phyloP scores from a whole-genome alignment of 2,797 vertebrate species.

The Silurus lanzhouensis region DNA sequence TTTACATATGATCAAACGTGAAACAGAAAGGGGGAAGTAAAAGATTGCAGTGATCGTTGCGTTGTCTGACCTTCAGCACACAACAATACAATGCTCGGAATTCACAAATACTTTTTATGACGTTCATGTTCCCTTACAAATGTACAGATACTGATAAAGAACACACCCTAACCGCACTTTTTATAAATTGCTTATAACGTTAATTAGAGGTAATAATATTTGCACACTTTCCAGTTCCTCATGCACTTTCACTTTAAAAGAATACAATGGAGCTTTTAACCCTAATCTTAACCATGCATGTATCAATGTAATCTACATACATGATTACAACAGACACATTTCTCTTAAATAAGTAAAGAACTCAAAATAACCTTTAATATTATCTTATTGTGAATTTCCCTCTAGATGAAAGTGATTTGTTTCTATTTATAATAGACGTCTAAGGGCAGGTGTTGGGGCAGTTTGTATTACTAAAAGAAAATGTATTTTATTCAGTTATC shows the following conservation, averaged over 20 bases:
- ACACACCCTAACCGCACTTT: not conserved
- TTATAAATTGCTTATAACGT: slow-evolving; percentile 12
- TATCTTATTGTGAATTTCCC: no score
- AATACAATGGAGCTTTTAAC: not conserved
- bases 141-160: slow-evolving; percentile 19
- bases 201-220: slow-evolving; percentile 13
- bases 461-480: not conserved
- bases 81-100: slow-evolving; percentile 22
- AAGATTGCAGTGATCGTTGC: slow-evolving; percentile 27
- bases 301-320: not conserved
- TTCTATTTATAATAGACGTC: not conserved
- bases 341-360: not conserved
- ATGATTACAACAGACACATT: not conserved
- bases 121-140: slow-evolving; percentile 4
- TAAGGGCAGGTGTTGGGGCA: not conserved
- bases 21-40: slow-evolving; percentile 21
- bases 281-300: not conserved
- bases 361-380: not conserved
- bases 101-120: slow-evolving; percentile 30
- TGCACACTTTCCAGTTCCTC: not conserved
- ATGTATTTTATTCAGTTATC: not conserved
- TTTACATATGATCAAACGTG: slow-evolving; percentile 22
- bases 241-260: not conserved
- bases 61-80: slow-evolving; percentile 17
- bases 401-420: no score